Evolutionary conservation across 2,113 vertebrate species (phyloP), one percentile per base, ranked within the genome.

Genomic region (Prunella fulvescens): DNA sequence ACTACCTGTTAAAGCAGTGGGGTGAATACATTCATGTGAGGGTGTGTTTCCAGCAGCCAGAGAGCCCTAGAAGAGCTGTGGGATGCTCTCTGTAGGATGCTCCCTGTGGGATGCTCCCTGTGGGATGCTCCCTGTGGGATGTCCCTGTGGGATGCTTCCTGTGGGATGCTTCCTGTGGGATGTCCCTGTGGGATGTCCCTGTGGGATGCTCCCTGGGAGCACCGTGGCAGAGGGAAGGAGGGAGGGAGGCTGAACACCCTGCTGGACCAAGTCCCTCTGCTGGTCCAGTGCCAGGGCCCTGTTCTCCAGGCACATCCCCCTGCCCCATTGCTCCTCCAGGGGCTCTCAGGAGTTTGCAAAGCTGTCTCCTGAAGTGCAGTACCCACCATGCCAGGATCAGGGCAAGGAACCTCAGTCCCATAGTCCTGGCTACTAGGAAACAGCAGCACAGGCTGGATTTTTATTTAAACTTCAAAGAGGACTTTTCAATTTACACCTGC

Each of bases 211-310:
- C 47, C 47, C 31, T 10, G 31, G 20, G 31, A 69, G 6, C 1
- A 0, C 48, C 7, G 1, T 0, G 1, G 29, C 37, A 44, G 31
- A 31, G 10, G 25, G 6, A 50, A 9, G 25, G 26, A 23, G 6
- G 11, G 20, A 15, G 5, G 11, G 8, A 58, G 40, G 28, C 31
- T 2, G 17, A 40, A 44, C 0, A 0, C 28, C n/a, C 11, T 3
- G 1, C 0, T 12, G n/a, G 24, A 17, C 24, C 54, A 26, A 14
- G 19, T 40, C 7, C 26, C 10, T 7, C 29, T 1, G 3, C 37
- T 51, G 28, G 6, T 35, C 18, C 79, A 19, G 28, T 4, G n/a
- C 16, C 31, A 58, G 35, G 24, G 12, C 7, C 16, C 12, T 2
- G 6, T 4, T 60, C 26, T 58, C 19, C 45, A 53, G 81, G 60